Conservation (phyloP, 2,113 vertebrate genomes). For the Alces alces region DNA sequence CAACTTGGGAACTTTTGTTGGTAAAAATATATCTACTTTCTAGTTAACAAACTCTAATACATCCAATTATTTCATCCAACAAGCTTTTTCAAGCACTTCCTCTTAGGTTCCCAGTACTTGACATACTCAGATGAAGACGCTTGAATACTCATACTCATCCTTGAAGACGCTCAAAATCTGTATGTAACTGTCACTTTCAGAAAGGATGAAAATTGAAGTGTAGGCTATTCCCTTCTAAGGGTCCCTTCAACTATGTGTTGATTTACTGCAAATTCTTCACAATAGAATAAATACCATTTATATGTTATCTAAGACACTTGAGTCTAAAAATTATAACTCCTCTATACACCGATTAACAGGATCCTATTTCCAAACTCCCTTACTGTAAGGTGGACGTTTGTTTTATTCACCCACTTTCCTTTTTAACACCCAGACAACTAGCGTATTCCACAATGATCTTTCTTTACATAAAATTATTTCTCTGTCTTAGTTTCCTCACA, state of each 20-base stretch:
- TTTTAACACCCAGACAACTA: not conserved
- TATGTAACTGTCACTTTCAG: not conserved
- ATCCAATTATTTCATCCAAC: not conserved
- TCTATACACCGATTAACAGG: not conserved
- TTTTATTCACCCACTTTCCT: not conserved
- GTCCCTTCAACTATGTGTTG: not conserved
- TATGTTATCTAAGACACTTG: not conserved
- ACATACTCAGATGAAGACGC: not conserved
- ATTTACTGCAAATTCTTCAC: not conserved
- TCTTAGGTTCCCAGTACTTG: not conserved
- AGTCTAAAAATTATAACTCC: not conserved
- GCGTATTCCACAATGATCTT: not conserved
- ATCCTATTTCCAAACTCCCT: not conserved
- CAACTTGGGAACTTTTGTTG: not conserved
- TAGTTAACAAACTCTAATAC: not conserved
- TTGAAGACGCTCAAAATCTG: not conserved
- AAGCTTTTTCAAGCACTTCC: not conserved
- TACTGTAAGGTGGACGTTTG: not conserved
- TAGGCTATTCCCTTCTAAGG: not conserved
- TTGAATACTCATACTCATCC: too few relatives aligned
- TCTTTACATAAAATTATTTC: not conserved
- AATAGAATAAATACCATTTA: not conserved
- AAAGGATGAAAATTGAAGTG: not conserved
- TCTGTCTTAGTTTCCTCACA: not conserved
- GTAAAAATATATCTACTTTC: constrained; percentile 15